Evolutionary conservation across 2,888 invertebrate genomes (phyloP), one percentile per base, ranked within the genome.

Genomic region (Tetragnatha montana): DNA sequence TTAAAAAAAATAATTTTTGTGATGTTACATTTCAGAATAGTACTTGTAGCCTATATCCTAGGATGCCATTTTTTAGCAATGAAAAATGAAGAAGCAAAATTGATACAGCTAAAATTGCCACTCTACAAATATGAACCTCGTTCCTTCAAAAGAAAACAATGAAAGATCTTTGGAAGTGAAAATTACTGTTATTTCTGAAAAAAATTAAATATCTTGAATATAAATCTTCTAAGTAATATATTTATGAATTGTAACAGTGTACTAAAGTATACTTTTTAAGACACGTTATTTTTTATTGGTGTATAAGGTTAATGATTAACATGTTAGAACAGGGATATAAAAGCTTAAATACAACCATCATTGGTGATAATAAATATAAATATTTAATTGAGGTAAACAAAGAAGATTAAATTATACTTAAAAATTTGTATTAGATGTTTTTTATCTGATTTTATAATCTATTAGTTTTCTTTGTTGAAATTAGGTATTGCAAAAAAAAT

Each of bases 1-100:
- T 12, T 71, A 21, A 7, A 7, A 21, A 19, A 21, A 12, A 19
- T 71, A 19, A 19, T 10, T n/a, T 71, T n/a, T 71, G 10, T 71
- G 19, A n/a, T 71, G 12, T 22, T 68, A 21, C 17, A 49, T 83
- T 89, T 21, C 60, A 90, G 90, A 47, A 21, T 90, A 19, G 50
- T 68, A 51, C 49, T 81, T 51, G 21, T 90, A 17, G 87, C 87
- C 50, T 82, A 83, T 83, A 74, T 83, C 4, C 73, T 90, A 8
- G 90, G 90, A 22, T 90, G 90, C 21, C 74, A 90, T 83, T 83
- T 90, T 51, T 35, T n/a, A 21, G 22, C 50, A 17, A 76, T 35
- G 35, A 88, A 69, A 80, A 69, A 6, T 14, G 69, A 84, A 19
- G 71, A 50, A 6, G 22, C 69, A 8, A 89, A 89, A 76, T 22